phyloP scores from a whole-genome alignment of 2,113 vertebrate genomes.

The Gymnogyps californianus region DNA sequence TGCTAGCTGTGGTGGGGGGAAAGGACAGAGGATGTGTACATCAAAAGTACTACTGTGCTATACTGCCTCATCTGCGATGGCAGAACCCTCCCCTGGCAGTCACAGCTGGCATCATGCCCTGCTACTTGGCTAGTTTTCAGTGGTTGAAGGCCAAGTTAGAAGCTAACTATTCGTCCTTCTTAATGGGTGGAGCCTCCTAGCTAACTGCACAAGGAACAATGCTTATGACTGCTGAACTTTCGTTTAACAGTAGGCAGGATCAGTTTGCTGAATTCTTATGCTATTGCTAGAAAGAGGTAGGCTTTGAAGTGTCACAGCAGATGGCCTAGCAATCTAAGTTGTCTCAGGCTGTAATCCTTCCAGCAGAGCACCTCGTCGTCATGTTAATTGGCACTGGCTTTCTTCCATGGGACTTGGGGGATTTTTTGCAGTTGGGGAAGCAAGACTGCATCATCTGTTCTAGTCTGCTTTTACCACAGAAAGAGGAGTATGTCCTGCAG shows the following conservation, averaged over 20 bases:
- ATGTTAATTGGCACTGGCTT: background rate
- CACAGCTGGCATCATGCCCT: background rate
- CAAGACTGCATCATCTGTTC: background rate
- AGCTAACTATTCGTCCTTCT: background rate
- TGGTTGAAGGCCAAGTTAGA: background rate
- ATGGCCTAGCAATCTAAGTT: background rate
- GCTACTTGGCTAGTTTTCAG: background rate
- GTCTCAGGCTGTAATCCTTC: background rate
- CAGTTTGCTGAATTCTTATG: background rate
- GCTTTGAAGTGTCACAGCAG: background rate
- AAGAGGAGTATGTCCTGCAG: background rate
- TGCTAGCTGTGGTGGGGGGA: background rate
- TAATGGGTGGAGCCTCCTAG: background rate
- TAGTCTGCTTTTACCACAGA: background rate
- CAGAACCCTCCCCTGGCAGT: background rate
- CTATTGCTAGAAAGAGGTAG: background rate
- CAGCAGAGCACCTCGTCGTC: background rate
- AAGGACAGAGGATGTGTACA: background rate
- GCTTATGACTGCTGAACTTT: background rate
- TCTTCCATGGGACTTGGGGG: background rate
- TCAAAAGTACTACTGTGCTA: background rate
- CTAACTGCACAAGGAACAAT: background rate
- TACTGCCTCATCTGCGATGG: background rate
- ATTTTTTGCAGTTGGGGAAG: background rate
- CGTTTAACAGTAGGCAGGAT: background rate